Evolutionary conservation across 2,797 vertebrate species (phyloP).

Genomic region (Sylvilagus floridanus): DNA sequence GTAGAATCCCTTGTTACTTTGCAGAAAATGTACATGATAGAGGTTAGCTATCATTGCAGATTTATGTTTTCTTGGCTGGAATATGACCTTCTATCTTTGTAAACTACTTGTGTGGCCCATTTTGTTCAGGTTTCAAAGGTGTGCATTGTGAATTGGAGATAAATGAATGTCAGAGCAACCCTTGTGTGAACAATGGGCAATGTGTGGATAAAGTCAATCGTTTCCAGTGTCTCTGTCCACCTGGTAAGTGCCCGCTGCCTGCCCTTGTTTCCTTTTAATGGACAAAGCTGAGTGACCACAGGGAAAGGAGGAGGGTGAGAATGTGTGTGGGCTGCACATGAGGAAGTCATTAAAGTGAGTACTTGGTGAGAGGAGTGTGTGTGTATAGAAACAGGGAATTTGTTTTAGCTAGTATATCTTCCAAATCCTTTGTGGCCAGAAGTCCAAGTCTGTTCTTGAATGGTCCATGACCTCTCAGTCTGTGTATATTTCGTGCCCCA

Average conservation of each 20-base stretch:
- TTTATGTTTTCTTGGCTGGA: constrained; percentile 20
- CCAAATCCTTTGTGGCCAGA: constrained; percentile 50
- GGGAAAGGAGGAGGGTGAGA: background rate
- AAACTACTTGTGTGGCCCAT: constrained; percentile 62
- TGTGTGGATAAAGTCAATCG: constrained; percentile 94
- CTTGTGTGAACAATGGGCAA: constrained; percentile 95
- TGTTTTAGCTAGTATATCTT: constrained; percentile 29
- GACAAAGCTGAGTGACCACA: background rate
- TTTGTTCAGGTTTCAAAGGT: constrained; percentile 93
- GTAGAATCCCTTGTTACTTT: background rate
- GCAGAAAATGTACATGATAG: background rate
- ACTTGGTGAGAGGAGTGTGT: constrained; percentile 30
- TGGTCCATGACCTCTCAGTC: constrained; percentile 68
- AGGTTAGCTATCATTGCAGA: background rate
- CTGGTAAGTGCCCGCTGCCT: constrained; percentile 89
- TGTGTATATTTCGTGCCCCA: constrained; percentile 53
- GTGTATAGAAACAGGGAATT: constrained; percentile 1
- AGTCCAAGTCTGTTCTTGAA: constrained; percentile 63
- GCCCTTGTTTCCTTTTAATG: constrained; percentile 42
- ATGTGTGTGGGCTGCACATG: constrained; percentile 45
- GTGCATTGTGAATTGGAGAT: constrained; percentile 94
- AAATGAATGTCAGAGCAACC: constrained; percentile 95
- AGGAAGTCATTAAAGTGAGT: constrained; percentile 67
- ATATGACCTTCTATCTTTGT: background rate
- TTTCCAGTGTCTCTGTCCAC: constrained; percentile 94